These are phyloP conservation scores for Pachyramphus minor DNA, from an alignment of 2,113 vertebrate genomes.

Conservation along the genomic window DNA sequence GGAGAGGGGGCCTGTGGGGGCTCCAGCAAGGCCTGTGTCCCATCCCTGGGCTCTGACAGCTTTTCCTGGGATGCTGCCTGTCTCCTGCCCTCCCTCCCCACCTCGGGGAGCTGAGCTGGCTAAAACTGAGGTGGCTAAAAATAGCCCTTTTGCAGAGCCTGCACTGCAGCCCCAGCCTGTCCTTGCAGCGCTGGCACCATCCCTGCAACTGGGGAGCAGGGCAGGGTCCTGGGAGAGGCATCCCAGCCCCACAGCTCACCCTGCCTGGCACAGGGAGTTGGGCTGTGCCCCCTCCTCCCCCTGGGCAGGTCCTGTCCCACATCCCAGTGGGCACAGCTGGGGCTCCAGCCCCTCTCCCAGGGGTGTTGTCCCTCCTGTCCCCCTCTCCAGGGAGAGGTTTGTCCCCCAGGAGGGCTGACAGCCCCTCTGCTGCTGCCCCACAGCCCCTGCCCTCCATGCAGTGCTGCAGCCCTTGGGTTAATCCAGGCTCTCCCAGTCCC, in stretches of 20 bases:
- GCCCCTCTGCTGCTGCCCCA: rapidly evolving
- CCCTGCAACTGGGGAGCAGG: background rate
- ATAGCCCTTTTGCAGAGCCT: conserved; percentile 48
- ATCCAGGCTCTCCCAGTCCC: background rate
- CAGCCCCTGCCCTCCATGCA: background rate
- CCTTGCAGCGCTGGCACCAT: conserved; percentile 52
- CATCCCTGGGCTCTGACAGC: background rate
- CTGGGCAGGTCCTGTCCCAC: background rate
- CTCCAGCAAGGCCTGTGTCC: background rate
- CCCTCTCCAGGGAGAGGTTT: rapidly evolving
- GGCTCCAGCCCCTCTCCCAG: background rate
- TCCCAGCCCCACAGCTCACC: rapidly evolving
- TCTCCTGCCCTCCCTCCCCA: background rate
- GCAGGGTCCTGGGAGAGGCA: background rate
- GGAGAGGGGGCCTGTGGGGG: rapidly evolving
- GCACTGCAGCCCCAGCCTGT: conserved; percentile 61
- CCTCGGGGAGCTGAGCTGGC: background rate
- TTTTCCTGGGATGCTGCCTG: background rate
- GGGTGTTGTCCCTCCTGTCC: background rate
- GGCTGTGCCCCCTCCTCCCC: background rate
- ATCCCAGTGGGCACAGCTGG: background rate
- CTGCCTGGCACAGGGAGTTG: background rate
- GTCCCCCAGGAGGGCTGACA: rapidly evolving
- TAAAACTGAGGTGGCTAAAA: conserved; percentile 73
- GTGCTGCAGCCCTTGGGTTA: background rate